Evolutionary conservation across 2,113 vertebrate genomes (phyloP).

Genomic region (Colaptes auratus): DNA sequence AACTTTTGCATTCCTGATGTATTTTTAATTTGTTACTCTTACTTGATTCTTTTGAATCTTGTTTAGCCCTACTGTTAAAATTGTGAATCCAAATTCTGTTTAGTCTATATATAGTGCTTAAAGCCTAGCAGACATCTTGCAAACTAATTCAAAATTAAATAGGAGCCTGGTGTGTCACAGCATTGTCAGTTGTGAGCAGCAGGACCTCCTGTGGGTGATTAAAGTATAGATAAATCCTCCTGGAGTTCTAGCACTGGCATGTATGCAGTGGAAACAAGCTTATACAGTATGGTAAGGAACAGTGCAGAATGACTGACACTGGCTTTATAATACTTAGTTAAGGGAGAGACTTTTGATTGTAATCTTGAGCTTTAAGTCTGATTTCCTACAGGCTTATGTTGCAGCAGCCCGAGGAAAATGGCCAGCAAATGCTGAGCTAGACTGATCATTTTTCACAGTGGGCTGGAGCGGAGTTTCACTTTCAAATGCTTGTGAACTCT

Average conservation of each 20-base stretch:
- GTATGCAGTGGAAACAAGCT: not conserved
- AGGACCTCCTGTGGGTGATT: not conserved
- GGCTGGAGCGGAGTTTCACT: accelerated
- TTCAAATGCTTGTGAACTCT: not conserved
- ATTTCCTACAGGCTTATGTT: not conserved
- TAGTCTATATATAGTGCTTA: not conserved
- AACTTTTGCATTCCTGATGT: not conserved
- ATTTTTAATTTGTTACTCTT: not conserved
- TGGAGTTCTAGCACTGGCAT: not conserved
- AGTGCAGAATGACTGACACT: not conserved
- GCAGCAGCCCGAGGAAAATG: not conserved
- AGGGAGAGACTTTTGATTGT: not conserved
- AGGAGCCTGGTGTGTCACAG: not conserved
- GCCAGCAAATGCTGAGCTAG: not conserved
- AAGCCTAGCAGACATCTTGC: not conserved
- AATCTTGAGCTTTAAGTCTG: not conserved
- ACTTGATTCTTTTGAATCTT: not conserved
- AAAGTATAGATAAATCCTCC: not conserved
- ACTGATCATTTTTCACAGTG: not conserved
- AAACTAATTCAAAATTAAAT: not conserved
- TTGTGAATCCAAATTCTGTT: not conserved
- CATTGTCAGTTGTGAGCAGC: not conserved
- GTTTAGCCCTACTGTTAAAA: not conserved
- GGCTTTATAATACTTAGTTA: not conserved
- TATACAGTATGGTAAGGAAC: not conserved